Percentiles rank a stretch among this genome's conserved stretches.
Evolutionary conservation across 1,140 invertebrate genomes (phyloP).

Genomic region (Drosophila orena): DNA sequence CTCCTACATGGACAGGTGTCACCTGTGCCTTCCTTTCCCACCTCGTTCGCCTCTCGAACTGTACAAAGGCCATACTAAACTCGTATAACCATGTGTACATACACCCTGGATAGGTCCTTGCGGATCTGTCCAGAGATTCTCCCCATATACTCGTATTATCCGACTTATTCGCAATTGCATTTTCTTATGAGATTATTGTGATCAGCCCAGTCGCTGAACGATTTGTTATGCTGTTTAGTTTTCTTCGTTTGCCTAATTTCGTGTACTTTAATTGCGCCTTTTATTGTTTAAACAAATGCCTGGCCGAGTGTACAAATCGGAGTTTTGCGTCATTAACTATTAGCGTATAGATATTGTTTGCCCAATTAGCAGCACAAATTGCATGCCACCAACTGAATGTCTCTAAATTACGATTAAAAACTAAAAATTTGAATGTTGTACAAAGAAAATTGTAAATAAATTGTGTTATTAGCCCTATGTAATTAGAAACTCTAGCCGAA

Average conservation of each 20-base stretch:
- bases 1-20: not conserved
- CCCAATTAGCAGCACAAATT: slow-evolving; percentile 65
- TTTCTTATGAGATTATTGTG: slow-evolving; percentile 74
- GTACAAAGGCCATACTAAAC: slow-evolving; percentile 63
- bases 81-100: slow-evolving; percentile 42
- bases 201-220: slow-evolving; percentile 59
- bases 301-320: slow-evolving; percentile 53
- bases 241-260: slow-evolving; percentile 48
- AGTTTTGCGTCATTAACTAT: slow-evolving; percentile 46
- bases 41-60: slow-evolving; percentile 48
- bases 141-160: slow-evolving; percentile 22
- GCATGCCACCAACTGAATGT: slow-evolving; percentile 57
- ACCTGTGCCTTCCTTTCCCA: slow-evolving; percentile 40
- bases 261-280: slow-evolving; percentile 42
- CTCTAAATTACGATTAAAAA: slow-evolving; percentile 39
- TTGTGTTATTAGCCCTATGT: slow-evolving; percentile 54
- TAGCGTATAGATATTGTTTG: slow-evolving; percentile 62
- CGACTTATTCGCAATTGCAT: slow-evolving; percentile 51
- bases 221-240: slow-evolving; percentile 83
- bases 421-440: slow-evolving; percentile 72
- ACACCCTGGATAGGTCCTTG: slow-evolving; percentile 18
- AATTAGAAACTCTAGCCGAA: slow-evolving; percentile 52
- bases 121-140: slow-evolving; percentile 10
- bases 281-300: slow-evolving; percentile 49
- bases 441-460: slow-evolving; percentile 51